Conservation (phyloP, 2,797 vertebrate genomes). For the Labeo calbasu region DNA sequence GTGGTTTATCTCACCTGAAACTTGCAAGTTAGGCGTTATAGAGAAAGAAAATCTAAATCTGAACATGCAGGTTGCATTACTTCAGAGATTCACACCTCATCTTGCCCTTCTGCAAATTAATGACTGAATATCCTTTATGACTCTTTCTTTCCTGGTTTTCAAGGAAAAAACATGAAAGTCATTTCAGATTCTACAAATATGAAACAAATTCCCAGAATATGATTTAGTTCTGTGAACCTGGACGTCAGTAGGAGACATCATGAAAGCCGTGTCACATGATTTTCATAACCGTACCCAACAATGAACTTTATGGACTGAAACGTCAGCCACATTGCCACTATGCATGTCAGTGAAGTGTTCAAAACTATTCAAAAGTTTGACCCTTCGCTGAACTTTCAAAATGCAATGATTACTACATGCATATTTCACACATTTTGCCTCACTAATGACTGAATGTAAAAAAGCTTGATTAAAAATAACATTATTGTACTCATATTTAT, state of each 20-base stretch:
- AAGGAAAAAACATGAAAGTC: not conserved
- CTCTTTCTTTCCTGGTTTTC: not conserved
- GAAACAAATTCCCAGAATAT: constrained; percentile 9
- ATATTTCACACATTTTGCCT: not conserved
- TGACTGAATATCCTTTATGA: not conserved
- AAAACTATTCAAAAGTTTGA: not conserved
- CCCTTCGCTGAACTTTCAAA: not conserved
- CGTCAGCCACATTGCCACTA: no score
- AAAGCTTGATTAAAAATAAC: no score
- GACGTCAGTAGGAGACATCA: not conserved
- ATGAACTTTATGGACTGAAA: not conserved
- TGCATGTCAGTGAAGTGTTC: no score
- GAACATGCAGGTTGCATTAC: constrained; percentile 16
- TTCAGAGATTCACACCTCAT: constrained; percentile 20
- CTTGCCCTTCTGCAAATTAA: not conserved
- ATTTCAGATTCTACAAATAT: not conserved
- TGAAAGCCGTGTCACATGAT: not conserved
- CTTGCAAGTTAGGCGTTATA: constrained; percentile 40
- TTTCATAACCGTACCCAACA: not conserved
- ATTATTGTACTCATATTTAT: no score
- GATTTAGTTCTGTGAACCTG: not conserved
- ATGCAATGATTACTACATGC: no score
- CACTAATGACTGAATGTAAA: not conserved
- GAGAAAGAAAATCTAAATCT: constrained; percentile 38
- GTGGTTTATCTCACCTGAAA: constrained; percentile 46